Conservation (phyloP, 2,113 vertebrate genomes). For the Gasterosteus aculeatus region DNA sequence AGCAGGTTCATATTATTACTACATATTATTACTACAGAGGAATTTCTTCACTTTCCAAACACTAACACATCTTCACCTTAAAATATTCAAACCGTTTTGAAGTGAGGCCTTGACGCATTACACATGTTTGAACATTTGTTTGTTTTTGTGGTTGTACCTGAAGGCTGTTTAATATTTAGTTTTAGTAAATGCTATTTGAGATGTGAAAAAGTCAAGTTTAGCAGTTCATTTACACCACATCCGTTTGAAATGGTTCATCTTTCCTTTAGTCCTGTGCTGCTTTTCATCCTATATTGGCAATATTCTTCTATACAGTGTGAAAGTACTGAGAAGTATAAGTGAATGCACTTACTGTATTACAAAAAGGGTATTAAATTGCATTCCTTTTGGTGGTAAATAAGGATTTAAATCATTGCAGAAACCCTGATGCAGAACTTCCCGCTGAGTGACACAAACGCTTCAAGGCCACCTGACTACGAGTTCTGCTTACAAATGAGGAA, state of each 20-base stretch:
- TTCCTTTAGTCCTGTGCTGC: background rate
- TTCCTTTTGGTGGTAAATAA: background rate
- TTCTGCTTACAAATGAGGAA: background rate
- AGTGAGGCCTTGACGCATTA: background rate
- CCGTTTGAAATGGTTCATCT: background rate
- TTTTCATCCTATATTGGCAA: background rate
- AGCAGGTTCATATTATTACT: slow-evolving; percentile 14
- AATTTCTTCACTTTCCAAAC: background rate
- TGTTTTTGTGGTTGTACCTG: background rate
- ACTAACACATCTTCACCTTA: background rate
- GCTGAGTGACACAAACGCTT: background rate
- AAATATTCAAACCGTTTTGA: background rate
- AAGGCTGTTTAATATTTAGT: background rate
- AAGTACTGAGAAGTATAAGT: background rate
- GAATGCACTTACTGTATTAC: no score
- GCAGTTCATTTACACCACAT: background rate
- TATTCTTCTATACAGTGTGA: background rate
- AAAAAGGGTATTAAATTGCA: background rate
- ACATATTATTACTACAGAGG: no score
- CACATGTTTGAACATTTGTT: background rate
- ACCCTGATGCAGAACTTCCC: background rate
- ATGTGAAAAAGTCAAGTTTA: background rate
- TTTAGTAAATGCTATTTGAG: background rate
- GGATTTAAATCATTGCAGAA: no score
- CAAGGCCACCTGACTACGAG: background rate